Evolutionary conservation across 2,113 vertebrate species (phyloP).

Genomic region (Gnathonemus longibarbis): DNA sequence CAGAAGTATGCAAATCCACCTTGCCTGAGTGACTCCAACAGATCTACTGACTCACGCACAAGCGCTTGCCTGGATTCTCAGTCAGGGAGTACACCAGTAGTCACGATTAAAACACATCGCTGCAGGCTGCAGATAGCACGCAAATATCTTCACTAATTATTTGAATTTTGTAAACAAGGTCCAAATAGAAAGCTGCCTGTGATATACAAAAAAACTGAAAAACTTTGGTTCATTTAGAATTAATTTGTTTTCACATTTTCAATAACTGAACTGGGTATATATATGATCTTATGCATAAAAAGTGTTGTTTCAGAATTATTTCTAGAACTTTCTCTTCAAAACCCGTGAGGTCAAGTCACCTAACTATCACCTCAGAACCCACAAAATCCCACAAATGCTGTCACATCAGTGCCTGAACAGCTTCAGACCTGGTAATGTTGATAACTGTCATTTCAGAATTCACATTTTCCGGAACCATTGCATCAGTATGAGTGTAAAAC

Average conservation of each 20-base stretch:
- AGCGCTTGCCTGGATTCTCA: constrained; percentile 12
- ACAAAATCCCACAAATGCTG: neutral
- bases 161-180: constrained; percentile 1
- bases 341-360: neutral
- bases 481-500: neutral
- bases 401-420: neutral
- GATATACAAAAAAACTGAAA: neutral
- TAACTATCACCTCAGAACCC: neutral
- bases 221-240: neutral
- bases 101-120: constrained; percentile 27
- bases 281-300: neutral
- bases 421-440: neutral
- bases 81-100: neutral
- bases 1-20: constrained; percentile 38
- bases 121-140: neutral
- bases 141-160: constrained; percentile 17
- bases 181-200: neutral
- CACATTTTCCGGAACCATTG: neutral
- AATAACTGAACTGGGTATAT: neutral
- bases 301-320: neutral
- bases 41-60: constrained; percentile 22
- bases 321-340: neutral
- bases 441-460: neutral
- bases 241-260: neutral
- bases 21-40: constrained; percentile 3